Evolutionary conservation across 2,113 vertebrate species (phyloP), one percentile per base, ranked within the genome.

Genomic region (Parus major): DNA sequence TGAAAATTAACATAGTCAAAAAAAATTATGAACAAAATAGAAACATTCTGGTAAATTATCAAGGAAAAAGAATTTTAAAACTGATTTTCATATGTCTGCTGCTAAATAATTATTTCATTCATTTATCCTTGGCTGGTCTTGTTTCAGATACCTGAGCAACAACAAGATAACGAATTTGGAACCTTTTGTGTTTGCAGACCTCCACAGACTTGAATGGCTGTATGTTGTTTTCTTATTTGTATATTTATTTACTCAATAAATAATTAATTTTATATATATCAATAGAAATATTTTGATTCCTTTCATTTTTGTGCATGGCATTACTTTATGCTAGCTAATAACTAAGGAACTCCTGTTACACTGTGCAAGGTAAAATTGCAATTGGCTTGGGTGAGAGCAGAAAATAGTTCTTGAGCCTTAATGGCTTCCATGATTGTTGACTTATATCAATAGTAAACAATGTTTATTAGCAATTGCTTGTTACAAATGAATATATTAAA

Each of bases 181-280:
- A 94, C 98, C 99, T 1, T 98, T 98, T 31, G 98, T 99, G 57
- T 99, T 99, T 97, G 98, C 97, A 97, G 99, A 99, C 77, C 98
- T 99, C 56, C 98, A 98, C 90, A 98, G 97, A 79, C 97, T 99
- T 72, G 98, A 99, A 97, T 99, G 99, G 99, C 97, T 99, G 99
- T 99, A 99, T 69, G 99, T 98, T 71, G 24, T 65, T 88, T 85
- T 90, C 78, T 88, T 71, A 64, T 71, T 95, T 87, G 1, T 36
- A 18, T 72, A 15, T 64, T 88, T 84, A 47, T 52, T 82, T 93
- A 85, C 17, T 64, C 35, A 78, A 65, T 22, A 42, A 72, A 66
- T 64, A 78, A 70, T 63, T 63, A 57, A 25, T 36, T 6, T 2
- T n/a, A 16, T 27, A 39, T 13, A 66, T 10, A 46, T 73, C n/a